Base-by-base conservation (phyloP, 2,113 vertebrate genomes). In the Callipepla californica region DNA sequence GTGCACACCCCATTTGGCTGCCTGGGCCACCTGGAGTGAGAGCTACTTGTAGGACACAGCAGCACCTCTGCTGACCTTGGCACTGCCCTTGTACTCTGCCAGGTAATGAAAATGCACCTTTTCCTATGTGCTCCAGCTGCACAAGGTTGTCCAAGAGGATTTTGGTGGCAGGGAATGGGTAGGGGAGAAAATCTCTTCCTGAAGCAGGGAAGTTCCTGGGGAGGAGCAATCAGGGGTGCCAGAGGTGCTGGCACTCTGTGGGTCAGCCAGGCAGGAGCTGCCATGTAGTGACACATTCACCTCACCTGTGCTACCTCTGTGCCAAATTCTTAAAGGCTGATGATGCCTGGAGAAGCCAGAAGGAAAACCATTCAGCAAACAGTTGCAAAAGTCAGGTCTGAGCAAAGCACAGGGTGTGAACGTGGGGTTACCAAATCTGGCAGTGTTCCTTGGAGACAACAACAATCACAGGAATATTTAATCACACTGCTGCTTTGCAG, bases 341-440 rank as follows among this genome's bases (percentile, higher is more conserved):
- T 93, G 89, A 80, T 80, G 85, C 78, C 89, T 13, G 12, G 94
- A 96, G 96, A 90, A 96, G 94, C 90, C 25, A 66, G 96, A 97
- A 97, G 94, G 86, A 91, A 95, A 93, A 87, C 80, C 89, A 74
- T 82, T 44, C 55, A 73, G 62, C 66, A 81, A 96, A 97, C 92
- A 96, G 94, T 92, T 93, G 62, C 85, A 92, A 80, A 76, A 96
- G 70, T 96, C 97, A 97, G 92, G 97, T 92, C 90, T 83, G 84
- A 93, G 95, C 97, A 97, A 93, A 97, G 94, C 65, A 26, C 47
- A 91, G 95, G 96, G 97, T 3, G 92, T 95, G 96, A 94, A 80
- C 14, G 0, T 78, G 50, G 84, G 66, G 34, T 30, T 77, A 87
- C 59, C 75, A 89, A 74, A 94, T 85, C 81, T 22, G 26, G 81